Percentiles rank a stretch among this genome's conserved stretches.
These are phyloP conservation scores for Meteorus cinctellus DNA, from an alignment of 2,888 invertebrate species.

Conservation along the genomic window DNA sequence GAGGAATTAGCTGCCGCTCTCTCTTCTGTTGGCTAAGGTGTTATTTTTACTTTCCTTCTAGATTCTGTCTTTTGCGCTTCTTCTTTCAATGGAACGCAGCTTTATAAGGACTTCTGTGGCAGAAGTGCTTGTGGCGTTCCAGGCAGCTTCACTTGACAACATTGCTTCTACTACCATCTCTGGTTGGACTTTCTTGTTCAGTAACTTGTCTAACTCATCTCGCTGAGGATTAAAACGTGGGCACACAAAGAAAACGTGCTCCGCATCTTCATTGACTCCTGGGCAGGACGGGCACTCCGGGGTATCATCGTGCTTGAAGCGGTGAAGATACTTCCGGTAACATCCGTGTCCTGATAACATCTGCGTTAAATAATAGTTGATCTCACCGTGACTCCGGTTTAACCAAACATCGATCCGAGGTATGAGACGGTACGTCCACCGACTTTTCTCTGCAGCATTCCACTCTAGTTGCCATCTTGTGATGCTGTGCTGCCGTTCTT, in stretches of 20 bases:
- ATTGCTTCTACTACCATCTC: constrained; percentile 25
- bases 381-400: constrained; percentile 13
- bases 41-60: constrained; percentile 25
- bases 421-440: constrained; percentile 34
- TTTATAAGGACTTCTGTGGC: constrained; percentile 24
- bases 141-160: constrained; percentile 13
- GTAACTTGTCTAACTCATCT: not conserved
- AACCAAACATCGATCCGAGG: constrained; percentile 19
- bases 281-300: constrained; percentile 21
- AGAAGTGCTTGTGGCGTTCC: constrained; percentile 28
- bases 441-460: constrained; percentile 13
- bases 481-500: not conserved
- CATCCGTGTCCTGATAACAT: constrained; percentile 33
- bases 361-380: constrained; percentile 36
- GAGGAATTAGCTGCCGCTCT: constrained; percentile 36
- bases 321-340: constrained; percentile 17
- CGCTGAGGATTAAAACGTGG: constrained; percentile 14
- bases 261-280: constrained; percentile 28
- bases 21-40: constrained; percentile 19
- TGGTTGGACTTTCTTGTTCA: not conserved
- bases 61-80: not conserved
- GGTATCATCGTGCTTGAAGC: constrained; percentile 1
- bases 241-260: constrained; percentile 31
- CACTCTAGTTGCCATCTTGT: constrained; percentile 24
- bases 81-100: constrained; percentile 4